Evolutionary conservation across 2,888 invertebrate species (phyloP).

Genomic region (Amiota communis): DNA sequence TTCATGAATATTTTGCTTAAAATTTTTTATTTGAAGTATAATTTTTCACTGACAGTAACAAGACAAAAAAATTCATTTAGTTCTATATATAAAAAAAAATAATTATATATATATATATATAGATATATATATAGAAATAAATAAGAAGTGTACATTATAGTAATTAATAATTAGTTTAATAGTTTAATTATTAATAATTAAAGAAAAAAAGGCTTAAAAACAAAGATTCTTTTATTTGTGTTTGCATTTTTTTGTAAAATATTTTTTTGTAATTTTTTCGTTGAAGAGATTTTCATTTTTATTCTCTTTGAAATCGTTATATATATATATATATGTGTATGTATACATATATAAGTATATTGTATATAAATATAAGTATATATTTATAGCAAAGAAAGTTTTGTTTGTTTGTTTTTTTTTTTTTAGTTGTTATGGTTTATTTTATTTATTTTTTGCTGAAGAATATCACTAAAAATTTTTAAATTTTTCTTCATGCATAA

Average conservation of each 20-base stretch:
- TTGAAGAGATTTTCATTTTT: constrained; percentile 34
- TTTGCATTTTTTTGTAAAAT: constrained; percentile 11
- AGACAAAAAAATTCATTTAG: constrained; percentile 53
- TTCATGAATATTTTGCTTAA: constrained; percentile 48
- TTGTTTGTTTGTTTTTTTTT: constrained; percentile 42
- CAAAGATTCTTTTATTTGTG: background rate
- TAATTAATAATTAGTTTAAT: constrained; percentile 22
- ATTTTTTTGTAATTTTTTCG: constrained; percentile 30
- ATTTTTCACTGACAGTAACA: constrained; percentile 66
- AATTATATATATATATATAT: background rate
- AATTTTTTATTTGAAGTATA: constrained; percentile 66
- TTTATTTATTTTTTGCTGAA: constrained; percentile 45
- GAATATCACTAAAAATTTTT: constrained; percentile 59
- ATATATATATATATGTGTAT: constrained; percentile 23
- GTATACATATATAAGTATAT: constrained; percentile 20
- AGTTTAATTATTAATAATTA: constrained; percentile 25
- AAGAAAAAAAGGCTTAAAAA: constrained; percentile 7
- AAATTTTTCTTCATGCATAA: constrained; percentile 4
- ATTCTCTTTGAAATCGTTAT: constrained; percentile 18
- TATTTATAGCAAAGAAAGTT: constrained; percentile 52
- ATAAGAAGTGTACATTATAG: background rate
- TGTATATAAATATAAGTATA: constrained; percentile 35
- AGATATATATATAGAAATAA: background rate
- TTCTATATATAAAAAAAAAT: constrained; percentile 10
- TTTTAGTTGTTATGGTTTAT: no score